Base-by-base conservation (phyloP, 2,888 invertebrate genomes). In the Digitonthophagus gazella region DNA sequence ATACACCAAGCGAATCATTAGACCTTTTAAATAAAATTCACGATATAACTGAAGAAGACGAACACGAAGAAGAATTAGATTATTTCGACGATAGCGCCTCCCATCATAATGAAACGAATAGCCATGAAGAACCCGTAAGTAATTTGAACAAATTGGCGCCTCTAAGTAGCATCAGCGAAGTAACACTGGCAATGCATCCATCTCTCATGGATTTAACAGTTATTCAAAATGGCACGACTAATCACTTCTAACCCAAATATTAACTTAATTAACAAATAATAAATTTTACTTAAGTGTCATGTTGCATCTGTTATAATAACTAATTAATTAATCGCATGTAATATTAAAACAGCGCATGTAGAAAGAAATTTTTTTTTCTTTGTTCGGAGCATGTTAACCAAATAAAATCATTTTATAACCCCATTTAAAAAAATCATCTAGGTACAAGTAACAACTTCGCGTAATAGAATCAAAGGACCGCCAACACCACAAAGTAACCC, bases 151-250 rank as follows among this genome's bases (percentile, higher is more conserved):
- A 80, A 77, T 80, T 84, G 80, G 85, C 86, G 75, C 86, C 86
- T 67, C 79, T 85, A 71, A 83, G 84, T 77, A 84, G 85, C 73
- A 85, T 86, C 77, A 87, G 86, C 76, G 86, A 86, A 81, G 84
- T 84, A 71, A 83, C 82, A 54, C 75, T 82, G 11, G 20, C 15
- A 56, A 65, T 22, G 22, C 22, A 65, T 55, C 65, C 69, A 55
- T 56, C 22, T n/a, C 16, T 15, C 20, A 56, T 68, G 63, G 18
- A 58, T 67, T 66, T 55, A 56, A 58, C 65, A 44, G 8, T 11
- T 8, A 44, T 44, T 44, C 6, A 44, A 44, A 44, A 44, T 3
- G 28, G 28, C 6, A 44, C 2, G 8, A 44, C 11, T 44, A 44
- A 44, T 5, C 28, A 44, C 11, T 44, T 44, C 11, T 44, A 44